Base-by-base conservation (phyloP, 2,797 vertebrate genomes). In the Pseudochaenichthys georgianus region DNA sequence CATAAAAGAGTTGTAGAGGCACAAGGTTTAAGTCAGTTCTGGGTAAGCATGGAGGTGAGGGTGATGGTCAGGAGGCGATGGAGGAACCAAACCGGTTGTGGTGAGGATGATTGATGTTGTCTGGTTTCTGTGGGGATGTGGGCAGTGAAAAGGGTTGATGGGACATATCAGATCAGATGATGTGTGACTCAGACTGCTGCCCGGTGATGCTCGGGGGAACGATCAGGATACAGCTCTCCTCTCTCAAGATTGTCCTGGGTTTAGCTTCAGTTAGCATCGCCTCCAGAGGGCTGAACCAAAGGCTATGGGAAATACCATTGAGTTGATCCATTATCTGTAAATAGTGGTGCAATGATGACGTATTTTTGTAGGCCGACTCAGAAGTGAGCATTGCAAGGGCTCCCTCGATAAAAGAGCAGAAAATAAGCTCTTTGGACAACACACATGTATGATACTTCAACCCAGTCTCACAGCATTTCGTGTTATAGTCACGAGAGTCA, bases 1-100 rank as follows among this genome's bases (percentile, higher is more conserved):
- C 96, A 95, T 96, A 96, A 95, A 96, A 95, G 94, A 85, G 89
- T 87, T 71, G 91, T 94, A 92, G 94, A 95, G 94, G 95, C 95
- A 95, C 95, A 94, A 94, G 94, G 94, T 93, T 93, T 93, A 84
- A 77, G 89, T 94, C 84, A 69, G 84, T 91, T 82, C 86, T 76
- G 80, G 73, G 64, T 78, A 77, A 81, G 42, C 69, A 66, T 73
- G 78, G 55, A 52, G 64, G 50, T 13, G 71, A 46, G 48, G 19
- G 21, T 1, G 11, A 46, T 47, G 57, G 76, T 8, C 13, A 51
- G 42, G 45, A 42, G 75, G 9, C 1, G 72, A 60, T 21, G 70
- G 10, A 47, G 31, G 64, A 66, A 76, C 63, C 19, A 12, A 64
- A 72, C 54, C 6, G 61, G 64, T 54, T 3, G 64, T 6, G 47